phyloP scores from a whole-genome alignment of 1,140 invertebrate species.

The Drosophila quadrilineata region DNA sequence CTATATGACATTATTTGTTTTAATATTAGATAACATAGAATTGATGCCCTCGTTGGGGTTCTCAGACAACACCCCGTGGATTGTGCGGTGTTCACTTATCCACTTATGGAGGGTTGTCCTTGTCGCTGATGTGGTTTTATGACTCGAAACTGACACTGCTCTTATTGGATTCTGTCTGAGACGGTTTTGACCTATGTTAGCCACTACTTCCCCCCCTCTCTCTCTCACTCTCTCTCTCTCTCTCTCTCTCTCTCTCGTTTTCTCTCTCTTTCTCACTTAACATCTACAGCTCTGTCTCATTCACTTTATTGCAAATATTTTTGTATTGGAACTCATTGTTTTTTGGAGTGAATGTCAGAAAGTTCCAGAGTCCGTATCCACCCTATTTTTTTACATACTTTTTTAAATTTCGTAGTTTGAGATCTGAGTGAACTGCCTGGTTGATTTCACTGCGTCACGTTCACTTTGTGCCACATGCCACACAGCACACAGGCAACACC shows the following conservation, averaged over 20 bases:
- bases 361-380: constrained; percentile 37
- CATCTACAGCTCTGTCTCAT: neutral
- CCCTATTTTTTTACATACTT: constrained; percentile 26
- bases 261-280: no score
- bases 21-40: constrained; percentile 5
- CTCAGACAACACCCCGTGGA: constrained; percentile 51
- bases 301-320: neutral
- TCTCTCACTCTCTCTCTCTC: no score
- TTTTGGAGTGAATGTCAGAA: constrained; percentile 40
- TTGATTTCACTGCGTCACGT: constrained; percentile 57
- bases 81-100: constrained; percentile 18
- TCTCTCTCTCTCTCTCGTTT: no score
- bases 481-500: neutral
- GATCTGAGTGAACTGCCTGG: constrained; percentile 11
- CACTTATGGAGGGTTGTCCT: constrained; percentile 43
- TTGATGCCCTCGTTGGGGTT: constrained; percentile 12
- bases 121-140: constrained; percentile 43
- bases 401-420: no score
- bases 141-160: constrained; percentile 24
- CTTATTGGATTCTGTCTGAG: constrained; percentile 11
- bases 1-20: neutral
- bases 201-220: no score
- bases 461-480: constrained; percentile 12
- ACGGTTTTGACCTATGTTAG: neutral
- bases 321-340: constrained; percentile 2